Conservation (phyloP, 2,797 vertebrate genomes). For the Peromyscus nudipes region DNA sequence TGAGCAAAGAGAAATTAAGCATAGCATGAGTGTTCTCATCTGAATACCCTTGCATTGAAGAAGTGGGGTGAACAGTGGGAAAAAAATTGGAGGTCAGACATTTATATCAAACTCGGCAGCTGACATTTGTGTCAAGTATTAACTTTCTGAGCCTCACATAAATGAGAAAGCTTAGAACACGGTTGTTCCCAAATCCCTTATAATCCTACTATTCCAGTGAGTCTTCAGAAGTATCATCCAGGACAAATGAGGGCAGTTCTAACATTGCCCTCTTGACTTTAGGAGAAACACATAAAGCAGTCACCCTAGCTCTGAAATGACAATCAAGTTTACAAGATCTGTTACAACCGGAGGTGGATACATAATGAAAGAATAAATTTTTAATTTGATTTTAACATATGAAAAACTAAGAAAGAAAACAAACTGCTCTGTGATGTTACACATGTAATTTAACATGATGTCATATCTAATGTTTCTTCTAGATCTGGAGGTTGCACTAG, state of each 20-base stretch:
- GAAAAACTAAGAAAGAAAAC: constrained; percentile 3
- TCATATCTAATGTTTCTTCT: background rate
- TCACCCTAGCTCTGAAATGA: background rate
- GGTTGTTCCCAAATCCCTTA: background rate
- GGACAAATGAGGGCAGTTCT: background rate
- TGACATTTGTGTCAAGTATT: background rate
- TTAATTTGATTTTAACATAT: constrained; percentile 20
- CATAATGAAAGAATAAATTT: background rate
- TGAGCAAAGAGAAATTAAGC: constrained; percentile 58
- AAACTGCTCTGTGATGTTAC: background rate
- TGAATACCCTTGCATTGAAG: constrained; percentile 29
- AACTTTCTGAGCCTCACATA: background rate
- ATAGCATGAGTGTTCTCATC: background rate
- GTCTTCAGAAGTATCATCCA: background rate
- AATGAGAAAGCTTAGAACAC: background rate
- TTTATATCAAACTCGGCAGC: background rate
- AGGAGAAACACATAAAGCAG: background rate
- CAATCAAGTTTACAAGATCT: background rate
- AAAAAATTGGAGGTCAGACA: background rate
- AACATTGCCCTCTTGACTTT: background rate
- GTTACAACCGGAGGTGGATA: background rate
- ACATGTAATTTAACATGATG: background rate
- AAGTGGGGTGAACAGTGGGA: background rate
- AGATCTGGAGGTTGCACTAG: background rate
- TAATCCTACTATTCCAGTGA: background rate